These are phyloP conservation scores for Acanthisitta chloris DNA, from an alignment of 2,113 vertebrate genomes.

Conservation along the genomic window DNA sequence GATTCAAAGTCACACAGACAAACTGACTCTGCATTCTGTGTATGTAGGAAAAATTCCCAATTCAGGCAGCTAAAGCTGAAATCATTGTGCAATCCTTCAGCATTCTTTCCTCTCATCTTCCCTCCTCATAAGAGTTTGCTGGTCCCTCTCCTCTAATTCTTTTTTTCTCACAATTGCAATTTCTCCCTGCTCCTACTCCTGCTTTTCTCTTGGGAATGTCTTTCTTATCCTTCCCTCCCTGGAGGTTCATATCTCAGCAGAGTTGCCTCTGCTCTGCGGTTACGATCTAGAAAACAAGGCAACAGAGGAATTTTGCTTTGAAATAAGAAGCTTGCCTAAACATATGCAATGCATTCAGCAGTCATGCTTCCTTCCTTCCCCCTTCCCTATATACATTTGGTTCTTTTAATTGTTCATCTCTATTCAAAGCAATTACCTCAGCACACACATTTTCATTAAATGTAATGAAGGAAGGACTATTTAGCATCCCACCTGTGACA, in stretches of 20 bases:
- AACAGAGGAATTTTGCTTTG: not conserved
- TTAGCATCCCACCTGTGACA: conserved; percentile 62
- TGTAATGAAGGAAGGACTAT: conserved; percentile 51
- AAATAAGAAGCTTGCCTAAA: conserved; percentile 9
- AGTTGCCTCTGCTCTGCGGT: not conserved
- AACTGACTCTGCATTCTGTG: not conserved
- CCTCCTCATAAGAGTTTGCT: not conserved
- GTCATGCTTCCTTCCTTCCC: not conserved
- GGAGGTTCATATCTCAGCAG: not conserved
- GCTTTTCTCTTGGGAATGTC: not conserved
- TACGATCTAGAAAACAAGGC: not conserved
- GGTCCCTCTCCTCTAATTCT: not conserved
- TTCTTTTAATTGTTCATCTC: conserved; percentile 23
- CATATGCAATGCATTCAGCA: not conserved
- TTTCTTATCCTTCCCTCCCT: not conserved
- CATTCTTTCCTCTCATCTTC: not conserved
- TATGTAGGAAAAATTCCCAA: not conserved
- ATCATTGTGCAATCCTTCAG: not conserved
- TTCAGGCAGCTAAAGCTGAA: not conserved
- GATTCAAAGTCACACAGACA: not conserved
- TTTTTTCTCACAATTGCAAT: not conserved
- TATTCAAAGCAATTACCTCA: conserved; percentile 30
- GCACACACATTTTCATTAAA: conserved; percentile 49
- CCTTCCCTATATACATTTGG: not conserved
- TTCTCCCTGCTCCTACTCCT: not conserved